Base-by-base conservation (phyloP, 2,797 vertebrate genomes). In the Myripristis murdjan region DNA sequence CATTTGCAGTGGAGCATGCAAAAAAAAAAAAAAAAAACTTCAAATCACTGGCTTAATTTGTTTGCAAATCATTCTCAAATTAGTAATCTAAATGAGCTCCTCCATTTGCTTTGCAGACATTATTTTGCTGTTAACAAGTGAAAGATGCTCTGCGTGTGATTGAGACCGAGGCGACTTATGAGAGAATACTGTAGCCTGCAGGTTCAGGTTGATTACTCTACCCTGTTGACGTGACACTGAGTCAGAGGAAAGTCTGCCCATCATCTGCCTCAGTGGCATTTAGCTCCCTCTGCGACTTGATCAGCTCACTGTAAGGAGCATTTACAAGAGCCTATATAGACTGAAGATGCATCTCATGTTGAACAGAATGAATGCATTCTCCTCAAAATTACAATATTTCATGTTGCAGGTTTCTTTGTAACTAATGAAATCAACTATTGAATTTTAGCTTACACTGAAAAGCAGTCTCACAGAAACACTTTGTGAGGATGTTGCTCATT, bases 101-200 rank as follows among this genome's bases (percentile, higher is more conserved):
- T 26, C 49, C 53, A 53, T 70, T 82, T 49, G 53, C 73, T 62
- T 73, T 69, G 22, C 12, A 1, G 12, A 64, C 26, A 73, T 56
- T 52, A 26, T 58, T 67, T 73, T 65, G 31, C 57, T 11, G 22
- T 69, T 63, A 70, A 44, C 9, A 65, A 62, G 71, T 63, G 28
- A 74, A 75, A 80, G 53, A 56, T 67, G 63, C 37, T 58, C 39
- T 61, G 58, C 31, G 39, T 68, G 65, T 63, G 66, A 72, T 72
- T 63, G 47, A 83, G 54, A 76, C 18, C 58, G 46, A 70, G 52
- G 59, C 41, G 37, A 31, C 61, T 59, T 8, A 51, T 22, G 53
- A 44, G 16, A 55, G 43, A 15, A 18, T 58, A 46, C 64, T 79
- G 72, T 39, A 46, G 23, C 72, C 47, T 60, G 65, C 70, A 57